phyloP scores from a whole-genome alignment of 2,113 vertebrate species.

The Clupea harengus region DNA sequence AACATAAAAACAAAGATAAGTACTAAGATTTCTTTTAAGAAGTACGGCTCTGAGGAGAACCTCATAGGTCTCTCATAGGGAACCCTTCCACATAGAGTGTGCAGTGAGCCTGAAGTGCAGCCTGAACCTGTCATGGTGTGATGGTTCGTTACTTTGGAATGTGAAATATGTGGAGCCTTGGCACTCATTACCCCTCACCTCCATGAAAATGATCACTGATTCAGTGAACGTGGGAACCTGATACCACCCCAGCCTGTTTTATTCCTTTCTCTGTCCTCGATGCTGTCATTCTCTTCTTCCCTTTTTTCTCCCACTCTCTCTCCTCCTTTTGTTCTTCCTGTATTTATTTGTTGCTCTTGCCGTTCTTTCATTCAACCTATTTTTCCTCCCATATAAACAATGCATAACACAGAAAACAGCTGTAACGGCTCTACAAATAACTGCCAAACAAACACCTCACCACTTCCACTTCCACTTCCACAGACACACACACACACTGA shows the following conservation, averaged over 20 bases:
- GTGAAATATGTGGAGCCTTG: neutral
- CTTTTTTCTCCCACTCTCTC: neutral
- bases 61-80: neutral
- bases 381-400: neutral
- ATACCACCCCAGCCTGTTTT: neutral
- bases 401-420: neutral
- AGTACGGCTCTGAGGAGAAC: neutral
- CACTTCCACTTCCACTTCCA: neutral
- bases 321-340: neutral
- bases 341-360: neutral
- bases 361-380: neutral
- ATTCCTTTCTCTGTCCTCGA: neutral
- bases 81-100: neutral
- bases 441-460: neutral
- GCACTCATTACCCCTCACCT: neutral
- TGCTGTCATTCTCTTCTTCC: neutral
- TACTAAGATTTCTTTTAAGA: neutral
- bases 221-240: neutral
- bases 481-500: neutral
- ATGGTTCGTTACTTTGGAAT: slow-evolving; percentile 8
- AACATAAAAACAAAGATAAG: neutral
- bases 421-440: neutral
- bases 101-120: neutral
- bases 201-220: neutral
- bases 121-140: neutral